Evolutionary conservation across 1,140 invertebrate species (phyloP).

Genomic region (Propsilocerus akamusi): DNA sequence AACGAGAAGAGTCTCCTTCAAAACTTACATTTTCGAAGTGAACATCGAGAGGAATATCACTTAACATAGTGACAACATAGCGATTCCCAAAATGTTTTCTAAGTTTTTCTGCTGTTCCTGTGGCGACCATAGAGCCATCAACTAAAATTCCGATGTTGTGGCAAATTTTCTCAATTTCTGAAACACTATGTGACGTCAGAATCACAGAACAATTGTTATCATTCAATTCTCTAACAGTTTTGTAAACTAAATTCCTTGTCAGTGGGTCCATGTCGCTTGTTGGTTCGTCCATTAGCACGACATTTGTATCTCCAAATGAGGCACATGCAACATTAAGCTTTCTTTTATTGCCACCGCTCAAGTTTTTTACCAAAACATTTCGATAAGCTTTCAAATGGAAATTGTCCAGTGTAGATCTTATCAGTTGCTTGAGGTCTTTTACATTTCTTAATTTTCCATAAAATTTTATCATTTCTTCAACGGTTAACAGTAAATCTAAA

Average conservation of each 20-base stretch:
- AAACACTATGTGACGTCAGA: slow-evolving; percentile 51
- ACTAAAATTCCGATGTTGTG: slow-evolving; percentile 49
- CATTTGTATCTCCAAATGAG: slow-evolving; percentile 52
- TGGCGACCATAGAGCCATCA: slow-evolving; percentile 42
- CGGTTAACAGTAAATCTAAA: slow-evolving; percentile 50
- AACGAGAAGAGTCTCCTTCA: background rate
- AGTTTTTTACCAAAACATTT: slow-evolving; percentile 29
- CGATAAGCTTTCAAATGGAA: slow-evolving; percentile 36
- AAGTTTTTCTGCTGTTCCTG: slow-evolving; percentile 46
- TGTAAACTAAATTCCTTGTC: slow-evolving; percentile 42
- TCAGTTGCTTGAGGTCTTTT: slow-evolving; percentile 24
- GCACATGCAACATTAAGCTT: slow-evolving; percentile 74
- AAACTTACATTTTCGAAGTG: background rate
- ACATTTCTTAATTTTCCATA: slow-evolving; percentile 31
- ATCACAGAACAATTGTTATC: slow-evolving; percentile 35
- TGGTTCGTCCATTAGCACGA: slow-evolving; percentile 60
- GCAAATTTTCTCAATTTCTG: slow-evolving; percentile 60
- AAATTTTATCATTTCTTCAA: slow-evolving; percentile 28
- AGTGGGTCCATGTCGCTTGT: slow-evolving; percentile 51
- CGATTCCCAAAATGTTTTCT: slow-evolving; percentile 35
- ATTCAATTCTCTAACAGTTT: slow-evolving; percentile 29
- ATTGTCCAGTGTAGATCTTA: slow-evolving; percentile 29
- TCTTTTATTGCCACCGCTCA: slow-evolving; percentile 67
- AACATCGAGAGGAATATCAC: slow-evolving; percentile 6
- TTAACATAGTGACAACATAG: slow-evolving; percentile 18